These are phyloP conservation scores for Diachasma alloeum DNA, from an alignment of 1,140 invertebrate genomes.

Conservation along the genomic window DNA sequence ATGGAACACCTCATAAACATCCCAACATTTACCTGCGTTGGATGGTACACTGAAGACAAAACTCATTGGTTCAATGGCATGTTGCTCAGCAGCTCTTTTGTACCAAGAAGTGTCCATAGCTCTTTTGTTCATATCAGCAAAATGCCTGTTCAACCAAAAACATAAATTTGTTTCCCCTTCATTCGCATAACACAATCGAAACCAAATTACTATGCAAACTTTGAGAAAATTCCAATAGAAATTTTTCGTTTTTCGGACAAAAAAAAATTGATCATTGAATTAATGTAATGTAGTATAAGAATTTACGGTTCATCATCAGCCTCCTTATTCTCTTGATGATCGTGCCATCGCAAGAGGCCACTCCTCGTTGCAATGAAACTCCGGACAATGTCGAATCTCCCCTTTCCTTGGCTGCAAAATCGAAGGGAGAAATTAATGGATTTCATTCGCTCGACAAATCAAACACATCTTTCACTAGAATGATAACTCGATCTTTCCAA, in stretches of 20 bases:
- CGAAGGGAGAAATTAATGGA: slow-evolving; percentile 25
- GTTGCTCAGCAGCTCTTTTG: slow-evolving; percentile 90
- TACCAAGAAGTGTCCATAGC: slow-evolving; percentile 94
- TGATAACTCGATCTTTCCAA: not conserved
- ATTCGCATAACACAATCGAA: not conserved
- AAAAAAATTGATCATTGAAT: slow-evolving; percentile 19
- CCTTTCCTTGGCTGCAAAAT: slow-evolving; percentile 81
- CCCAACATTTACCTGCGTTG: slow-evolving; percentile 70
- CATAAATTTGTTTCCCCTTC: slow-evolving; percentile 20
- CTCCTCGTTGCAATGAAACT: slow-evolving; percentile 91
- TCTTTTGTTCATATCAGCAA: slow-evolving; percentile 80
- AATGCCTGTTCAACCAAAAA: slow-evolving; percentile 71
- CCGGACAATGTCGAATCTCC: slow-evolving; percentile 83
- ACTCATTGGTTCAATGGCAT: slow-evolving; percentile 83
- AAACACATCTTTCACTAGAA: not conserved
- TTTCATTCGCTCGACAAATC: slow-evolving; percentile 7
- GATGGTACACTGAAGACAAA: slow-evolving; percentile 94
- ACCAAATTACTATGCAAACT: too few species aligned
- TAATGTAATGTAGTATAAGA: slow-evolving; percentile 13
- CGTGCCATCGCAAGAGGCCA: slow-evolving; percentile 86
- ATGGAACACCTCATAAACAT: too few species aligned
- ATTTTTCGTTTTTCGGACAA: not conserved
- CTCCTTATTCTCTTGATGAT: slow-evolving; percentile 71
- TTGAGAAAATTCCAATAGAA: not conserved
- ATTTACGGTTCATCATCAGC: slow-evolving; percentile 72